Percentiles rank a stretch among this genome's conserved stretches.
Evolutionary conservation across 2,797 vertebrate species (phyloP).

Genomic region (Steatocranus sp.): DNA sequence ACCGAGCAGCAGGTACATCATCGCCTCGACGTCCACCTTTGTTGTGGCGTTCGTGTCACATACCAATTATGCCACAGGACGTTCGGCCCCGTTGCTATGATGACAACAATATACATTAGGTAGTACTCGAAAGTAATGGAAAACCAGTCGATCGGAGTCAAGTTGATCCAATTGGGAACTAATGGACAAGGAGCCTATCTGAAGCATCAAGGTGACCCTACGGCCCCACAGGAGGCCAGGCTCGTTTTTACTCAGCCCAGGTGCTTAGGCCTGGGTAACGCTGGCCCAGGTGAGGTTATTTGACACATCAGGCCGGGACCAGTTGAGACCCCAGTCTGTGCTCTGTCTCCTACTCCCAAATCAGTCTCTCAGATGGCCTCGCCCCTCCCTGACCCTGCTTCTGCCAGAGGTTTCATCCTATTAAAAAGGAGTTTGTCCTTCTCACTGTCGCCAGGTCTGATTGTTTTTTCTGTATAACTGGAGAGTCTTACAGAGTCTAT

Average conservation of each 20-base stretch:
- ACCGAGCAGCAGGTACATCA: background rate
- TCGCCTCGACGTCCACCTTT: background rate
- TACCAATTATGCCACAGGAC: background rate
- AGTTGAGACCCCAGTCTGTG: background rate
- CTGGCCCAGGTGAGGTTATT: background rate
- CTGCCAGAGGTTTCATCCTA: background rate
- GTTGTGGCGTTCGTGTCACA: background rate
- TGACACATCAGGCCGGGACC: background rate
- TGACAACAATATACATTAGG: background rate
- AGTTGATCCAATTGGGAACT: background rate
- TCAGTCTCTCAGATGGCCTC: background rate
- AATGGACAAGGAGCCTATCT: background rate
- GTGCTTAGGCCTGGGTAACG: background rate
- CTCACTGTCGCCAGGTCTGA: background rate
- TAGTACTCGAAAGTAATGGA: background rate
- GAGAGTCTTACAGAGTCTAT: background rate
- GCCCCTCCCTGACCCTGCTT: background rate
- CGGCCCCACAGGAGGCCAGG: background rate
- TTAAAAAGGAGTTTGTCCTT: background rate
- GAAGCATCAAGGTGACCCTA: background rate
- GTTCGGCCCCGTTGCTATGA: background rate
- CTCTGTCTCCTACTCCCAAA: background rate
- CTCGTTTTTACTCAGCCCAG: background rate
- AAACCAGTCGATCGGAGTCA: background rate
- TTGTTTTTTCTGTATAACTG: background rate